These are phyloP conservation scores for Ammospiza nelsoni DNA, from an alignment of 2,113 vertebrate genomes.

Conservation along the genomic window DNA sequence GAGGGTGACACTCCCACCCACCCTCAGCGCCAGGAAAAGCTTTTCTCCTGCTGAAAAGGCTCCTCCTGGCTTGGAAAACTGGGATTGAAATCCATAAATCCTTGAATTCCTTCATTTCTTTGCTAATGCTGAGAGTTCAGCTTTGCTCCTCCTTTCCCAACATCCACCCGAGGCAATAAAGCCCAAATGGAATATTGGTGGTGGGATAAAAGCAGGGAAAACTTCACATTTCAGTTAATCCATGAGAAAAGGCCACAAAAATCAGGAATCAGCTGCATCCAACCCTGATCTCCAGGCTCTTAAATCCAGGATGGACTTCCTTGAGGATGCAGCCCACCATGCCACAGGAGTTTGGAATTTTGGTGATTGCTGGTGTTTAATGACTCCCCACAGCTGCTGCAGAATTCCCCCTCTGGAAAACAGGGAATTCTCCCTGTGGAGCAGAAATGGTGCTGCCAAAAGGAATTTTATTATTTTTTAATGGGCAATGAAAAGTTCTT, in stretches of 20 bases:
- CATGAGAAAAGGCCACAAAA: neutral
- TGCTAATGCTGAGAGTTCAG: neutral
- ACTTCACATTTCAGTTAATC: neutral
- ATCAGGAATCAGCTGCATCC: neutral
- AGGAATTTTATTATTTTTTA: neutral
- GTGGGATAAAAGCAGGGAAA: neutral
- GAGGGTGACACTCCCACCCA: neutral
- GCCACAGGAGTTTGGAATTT: neutral
- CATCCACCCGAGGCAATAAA: neutral
- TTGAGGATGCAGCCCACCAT: neutral
- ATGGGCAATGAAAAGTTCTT: neutral
- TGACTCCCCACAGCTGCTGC: fast-evolving
- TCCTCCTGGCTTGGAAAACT: neutral
- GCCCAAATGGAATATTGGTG: neutral
- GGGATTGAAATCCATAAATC: neutral
- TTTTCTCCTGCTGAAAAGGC: neutral
- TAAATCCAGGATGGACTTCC: neutral
- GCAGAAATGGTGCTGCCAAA: neutral
- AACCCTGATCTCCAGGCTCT: neutral
- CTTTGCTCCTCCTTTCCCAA: neutral
- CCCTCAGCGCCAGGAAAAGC: neutral
- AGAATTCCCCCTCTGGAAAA: neutral
- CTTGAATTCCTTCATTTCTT: neutral
- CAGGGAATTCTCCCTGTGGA: neutral
- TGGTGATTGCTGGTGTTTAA: neutral